Conservation (phyloP, 2,113 vertebrate species). For the Pelusios castaneus region DNA sequence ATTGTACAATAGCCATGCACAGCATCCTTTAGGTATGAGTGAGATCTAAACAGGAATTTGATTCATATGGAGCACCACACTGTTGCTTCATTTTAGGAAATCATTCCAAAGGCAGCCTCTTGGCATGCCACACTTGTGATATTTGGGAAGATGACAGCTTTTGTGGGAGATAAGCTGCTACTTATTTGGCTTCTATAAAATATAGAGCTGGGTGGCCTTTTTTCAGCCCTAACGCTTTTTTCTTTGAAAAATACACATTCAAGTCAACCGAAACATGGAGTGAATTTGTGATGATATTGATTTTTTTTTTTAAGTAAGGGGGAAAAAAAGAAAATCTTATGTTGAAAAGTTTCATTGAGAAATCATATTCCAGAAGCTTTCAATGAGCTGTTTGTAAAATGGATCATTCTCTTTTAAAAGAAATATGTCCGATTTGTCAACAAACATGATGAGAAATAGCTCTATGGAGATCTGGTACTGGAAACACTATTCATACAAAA, state of each 20-base stretch:
- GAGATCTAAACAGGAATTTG: background rate
- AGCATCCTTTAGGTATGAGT: background rate
- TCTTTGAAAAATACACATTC: background rate
- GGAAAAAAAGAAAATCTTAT: background rate
- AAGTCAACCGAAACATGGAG: background rate
- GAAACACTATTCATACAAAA: background rate
- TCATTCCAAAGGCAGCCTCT: background rate
- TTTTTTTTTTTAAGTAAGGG: background rate
- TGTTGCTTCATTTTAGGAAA: background rate
- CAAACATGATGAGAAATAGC: background rate
- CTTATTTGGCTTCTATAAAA: background rate
- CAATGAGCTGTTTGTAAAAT: background rate
- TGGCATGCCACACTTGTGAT: background rate
- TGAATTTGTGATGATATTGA: background rate
- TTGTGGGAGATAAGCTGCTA: background rate
- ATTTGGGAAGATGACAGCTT: background rate
- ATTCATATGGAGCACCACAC: background rate
- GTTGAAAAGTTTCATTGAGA: background rate
- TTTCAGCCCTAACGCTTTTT: background rate
- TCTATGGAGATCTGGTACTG: background rate
- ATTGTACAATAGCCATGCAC: background rate
- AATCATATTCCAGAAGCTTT: background rate
- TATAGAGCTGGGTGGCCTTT: background rate
- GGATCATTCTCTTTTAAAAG: background rate
- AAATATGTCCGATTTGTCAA: background rate